A percentile compares a stretch with the other conserved stretches of the same genome.
Conservation (phyloP, 2,113 vertebrate genomes). For the Odontesthes bonariensis region DNA sequence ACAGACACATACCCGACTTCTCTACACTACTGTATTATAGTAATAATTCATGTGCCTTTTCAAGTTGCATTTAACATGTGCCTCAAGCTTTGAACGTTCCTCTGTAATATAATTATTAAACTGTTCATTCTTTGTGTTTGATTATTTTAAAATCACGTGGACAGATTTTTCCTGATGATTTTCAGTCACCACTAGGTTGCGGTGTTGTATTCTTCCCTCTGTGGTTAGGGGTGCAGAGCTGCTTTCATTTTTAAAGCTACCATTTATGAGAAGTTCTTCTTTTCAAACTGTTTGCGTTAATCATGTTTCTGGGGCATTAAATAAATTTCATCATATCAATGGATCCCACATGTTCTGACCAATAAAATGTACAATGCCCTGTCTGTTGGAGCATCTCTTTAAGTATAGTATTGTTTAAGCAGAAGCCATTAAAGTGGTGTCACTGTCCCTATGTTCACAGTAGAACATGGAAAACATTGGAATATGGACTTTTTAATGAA, state of each 20-base stretch:
- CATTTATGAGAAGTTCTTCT: neutral
- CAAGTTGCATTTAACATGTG: neutral
- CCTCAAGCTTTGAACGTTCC: neutral
- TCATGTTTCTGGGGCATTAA: neutral
- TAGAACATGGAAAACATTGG: too few species aligned
- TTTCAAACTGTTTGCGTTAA: neutral
- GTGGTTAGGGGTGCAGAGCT: slow-evolving; percentile 14
- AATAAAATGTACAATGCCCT: neutral
- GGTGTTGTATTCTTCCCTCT: slow-evolving; percentile 11
- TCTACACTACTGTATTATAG: neutral
- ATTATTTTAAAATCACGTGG: neutral
- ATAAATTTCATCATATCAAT: neutral
- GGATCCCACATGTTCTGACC: neutral
- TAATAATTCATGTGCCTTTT: slow-evolving; percentile 31
- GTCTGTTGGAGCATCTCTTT: slow-evolving; percentile 15
- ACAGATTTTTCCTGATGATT: slow-evolving; percentile 7
- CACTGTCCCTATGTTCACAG: too few species aligned
- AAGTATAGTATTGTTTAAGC: neutral
- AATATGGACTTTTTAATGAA: too few species aligned
- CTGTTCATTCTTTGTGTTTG: neutral
- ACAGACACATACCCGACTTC: neutral
- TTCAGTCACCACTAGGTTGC: slow-evolving; percentile 56
- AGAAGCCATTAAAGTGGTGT: too few species aligned
- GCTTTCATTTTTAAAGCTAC: slow-evolving; percentile 46
- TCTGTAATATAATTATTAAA: neutral